These are phyloP conservation scores for Cairina moschata DNA, from an alignment of 2,113 vertebrate genomes.

Conservation along the genomic window DNA sequence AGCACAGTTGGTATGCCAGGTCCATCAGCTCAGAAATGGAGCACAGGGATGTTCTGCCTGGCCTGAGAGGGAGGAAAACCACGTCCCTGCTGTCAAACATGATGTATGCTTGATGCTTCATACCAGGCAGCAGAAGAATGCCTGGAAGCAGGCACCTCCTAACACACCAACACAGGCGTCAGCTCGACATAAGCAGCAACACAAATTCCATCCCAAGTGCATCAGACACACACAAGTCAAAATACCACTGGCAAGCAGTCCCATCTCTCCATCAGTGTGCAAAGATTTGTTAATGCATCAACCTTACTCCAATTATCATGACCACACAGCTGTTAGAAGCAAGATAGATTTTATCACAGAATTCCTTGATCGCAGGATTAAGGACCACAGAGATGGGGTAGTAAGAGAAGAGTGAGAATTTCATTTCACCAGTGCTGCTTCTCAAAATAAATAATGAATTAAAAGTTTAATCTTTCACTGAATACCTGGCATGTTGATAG, in stretches of 20 bases:
- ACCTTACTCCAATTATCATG: not conserved
- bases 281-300: not conserved
- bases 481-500: conserved; percentile 1
- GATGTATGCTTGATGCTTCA: not conserved
- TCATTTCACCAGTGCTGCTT: not conserved
- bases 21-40: not conserved
- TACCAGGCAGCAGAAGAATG: not conserved
- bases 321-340: not conserved
- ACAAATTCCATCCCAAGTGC: not conserved
- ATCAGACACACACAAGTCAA: not conserved
- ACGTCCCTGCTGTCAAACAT: not conserved
- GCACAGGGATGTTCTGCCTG: not conserved
- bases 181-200: not conserved
- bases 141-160: not conserved
- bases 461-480: conserved; percentile 34
- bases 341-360: not conserved
- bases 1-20: not conserved
- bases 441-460: conserved; percentile 25
- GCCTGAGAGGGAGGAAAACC: not conserved
- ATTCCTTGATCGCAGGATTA: not conserved
- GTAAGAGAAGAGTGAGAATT: not conserved
- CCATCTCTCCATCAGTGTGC: not conserved
- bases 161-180: not conserved
- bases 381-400: not conserved
- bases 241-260: not conserved